Evolutionary conservation across 2,888 invertebrate species (phyloP).

Genomic region (Neuroscelio doddi): DNA sequence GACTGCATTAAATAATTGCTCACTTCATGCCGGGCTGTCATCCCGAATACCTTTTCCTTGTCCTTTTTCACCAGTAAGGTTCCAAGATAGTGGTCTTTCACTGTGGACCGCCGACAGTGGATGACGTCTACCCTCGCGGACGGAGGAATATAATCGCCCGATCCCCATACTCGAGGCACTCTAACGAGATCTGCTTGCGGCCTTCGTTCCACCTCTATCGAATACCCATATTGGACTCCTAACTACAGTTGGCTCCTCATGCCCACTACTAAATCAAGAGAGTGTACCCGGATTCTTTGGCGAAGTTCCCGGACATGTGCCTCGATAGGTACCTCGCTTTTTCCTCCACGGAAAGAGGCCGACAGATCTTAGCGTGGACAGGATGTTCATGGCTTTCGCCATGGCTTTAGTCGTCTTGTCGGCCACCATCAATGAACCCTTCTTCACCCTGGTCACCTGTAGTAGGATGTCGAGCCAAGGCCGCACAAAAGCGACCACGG

Average conservation of each 20-base stretch:
- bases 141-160: conserved; percentile 42
- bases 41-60: conserved; percentile 55
- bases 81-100: conserved; percentile 8
- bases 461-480: conserved; percentile 56
- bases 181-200: conserved; percentile 18
- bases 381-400: conserved; percentile 55
- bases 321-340: conserved; percentile 44
- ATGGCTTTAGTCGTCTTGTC: conserved; percentile 49
- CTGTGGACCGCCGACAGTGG: conserved; percentile 1
- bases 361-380: conserved; percentile 43
- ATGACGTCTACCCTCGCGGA: conserved; percentile 11
- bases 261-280: too few species aligned
- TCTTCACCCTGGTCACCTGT: conserved; percentile 51
- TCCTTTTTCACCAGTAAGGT: conserved; percentile 42
- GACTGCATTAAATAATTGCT: conserved; percentile 54
- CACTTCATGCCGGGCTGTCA: conserved; percentile 22
- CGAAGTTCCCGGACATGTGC: conserved; percentile 9
- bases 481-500: conserved; percentile 48
- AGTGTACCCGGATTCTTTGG: conserved; percentile 4
- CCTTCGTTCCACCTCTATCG: conserved; percentile 47
- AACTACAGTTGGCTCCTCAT: too few species aligned
- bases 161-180: conserved; percentile 1
- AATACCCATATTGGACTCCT: too few species aligned
- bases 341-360: conserved; percentile 24
- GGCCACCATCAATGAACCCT: conserved; percentile 45